phyloP scores from a whole-genome alignment of 2,888 invertebrate genomes.

The Pomacea canaliculata region DNA sequence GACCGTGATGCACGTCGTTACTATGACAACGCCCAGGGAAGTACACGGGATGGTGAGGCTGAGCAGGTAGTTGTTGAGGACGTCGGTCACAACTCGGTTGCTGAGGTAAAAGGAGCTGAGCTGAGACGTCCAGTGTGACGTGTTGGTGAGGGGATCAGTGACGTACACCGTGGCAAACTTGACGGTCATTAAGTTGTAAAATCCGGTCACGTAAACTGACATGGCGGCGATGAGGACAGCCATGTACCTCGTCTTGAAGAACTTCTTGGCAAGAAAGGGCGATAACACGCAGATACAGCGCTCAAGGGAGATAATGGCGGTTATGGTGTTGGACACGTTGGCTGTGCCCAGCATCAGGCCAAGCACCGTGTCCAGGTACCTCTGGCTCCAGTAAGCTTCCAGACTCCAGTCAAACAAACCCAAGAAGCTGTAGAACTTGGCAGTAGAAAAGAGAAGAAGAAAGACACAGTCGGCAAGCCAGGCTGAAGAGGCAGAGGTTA shows the following conservation, averaged over 20 bases:
- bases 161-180: not conserved
- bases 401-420: no score
- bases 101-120: not conserved
- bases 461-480: not conserved
- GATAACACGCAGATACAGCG: constrained; percentile 1
- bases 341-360: not conserved
- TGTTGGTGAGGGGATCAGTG: not conserved
- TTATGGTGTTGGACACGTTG: not conserved
- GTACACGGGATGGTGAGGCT: not conserved
- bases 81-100: not conserved
- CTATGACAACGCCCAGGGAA: not conserved
- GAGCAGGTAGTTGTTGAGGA: not conserved
- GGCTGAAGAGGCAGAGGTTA: constrained; percentile 5
- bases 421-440: no score
- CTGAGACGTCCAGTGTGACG: not conserved
- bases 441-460: no score
- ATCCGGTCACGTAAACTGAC: no score
- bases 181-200: no score
- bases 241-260: not conserved
- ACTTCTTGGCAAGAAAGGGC: not conserved
- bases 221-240: not conserved
- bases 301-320: constrained; percentile 1
- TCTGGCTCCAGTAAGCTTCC: no score
- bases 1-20: not conserved
- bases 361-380: no score